phyloP scores from a whole-genome alignment of 2,888 invertebrate species.

The Aplocera efformata region DNA sequence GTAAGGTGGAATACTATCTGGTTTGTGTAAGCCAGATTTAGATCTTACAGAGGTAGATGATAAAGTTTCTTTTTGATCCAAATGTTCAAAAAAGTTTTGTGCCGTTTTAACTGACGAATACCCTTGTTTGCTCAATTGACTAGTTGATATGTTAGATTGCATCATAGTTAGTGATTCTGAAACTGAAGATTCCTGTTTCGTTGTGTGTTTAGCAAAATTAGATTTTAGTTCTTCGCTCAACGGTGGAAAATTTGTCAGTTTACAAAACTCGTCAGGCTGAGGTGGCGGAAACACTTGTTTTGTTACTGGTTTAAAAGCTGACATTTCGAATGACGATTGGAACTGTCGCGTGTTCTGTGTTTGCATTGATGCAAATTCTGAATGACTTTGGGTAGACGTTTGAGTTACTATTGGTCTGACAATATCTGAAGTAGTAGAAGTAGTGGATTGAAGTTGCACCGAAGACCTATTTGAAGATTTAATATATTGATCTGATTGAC shows the following conservation, averaged over 20 bases:
- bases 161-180: constrained; percentile 51
- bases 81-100: constrained; percentile 65
- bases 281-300: constrained; percentile 67
- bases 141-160: constrained; percentile 46
- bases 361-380: constrained; percentile 58
- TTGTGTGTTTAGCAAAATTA: constrained; percentile 50
- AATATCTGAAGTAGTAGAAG: constrained; percentile 49
- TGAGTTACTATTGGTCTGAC: constrained; percentile 59
- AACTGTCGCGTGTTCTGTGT: constrained; percentile 64
- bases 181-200: constrained; percentile 47
- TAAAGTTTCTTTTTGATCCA: constrained; percentile 60
- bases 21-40: constrained; percentile 81
- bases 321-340: constrained; percentile 61
- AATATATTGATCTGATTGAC: constrained; percentile 48
- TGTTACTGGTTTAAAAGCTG: constrained; percentile 72
- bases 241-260: constrained; percentile 56
- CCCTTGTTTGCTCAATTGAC: constrained; percentile 44
- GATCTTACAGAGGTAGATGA: constrained; percentile 56
- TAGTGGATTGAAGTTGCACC: constrained; percentile 28
- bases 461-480: constrained; percentile 43
- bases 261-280: constrained; percentile 57
- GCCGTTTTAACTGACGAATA: constrained; percentile 62
- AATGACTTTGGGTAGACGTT: constrained; percentile 49
- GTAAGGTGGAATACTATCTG: constrained; percentile 83
- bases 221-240: constrained; percentile 60